Evolutionary conservation across 2,113 vertebrate genomes (phyloP), one percentile per base, ranked within the genome.

Genomic region (Ivindomyrus marchei): DNA sequence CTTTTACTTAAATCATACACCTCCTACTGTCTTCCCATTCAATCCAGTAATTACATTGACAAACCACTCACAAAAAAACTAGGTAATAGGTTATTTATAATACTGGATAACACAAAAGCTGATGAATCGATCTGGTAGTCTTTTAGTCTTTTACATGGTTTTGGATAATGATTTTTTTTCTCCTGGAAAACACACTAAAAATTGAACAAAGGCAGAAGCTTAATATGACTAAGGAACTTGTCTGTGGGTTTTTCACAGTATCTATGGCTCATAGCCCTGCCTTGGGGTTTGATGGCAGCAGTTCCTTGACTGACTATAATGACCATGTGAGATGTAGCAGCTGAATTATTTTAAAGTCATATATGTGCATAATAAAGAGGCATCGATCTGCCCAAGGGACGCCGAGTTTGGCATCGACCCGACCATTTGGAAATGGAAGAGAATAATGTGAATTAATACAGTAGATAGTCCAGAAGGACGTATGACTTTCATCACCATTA

Each of bases 311-410:
- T 83, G 77, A 39, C 42, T 83, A 39, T 83, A 83, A 85, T 46
- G 42, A 24, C 42, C 83, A 85, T 85, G 42, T 85, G 83, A 47
- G 42, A 85, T 45, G 83, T 45, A 45, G 83, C 83, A 85, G 39
- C 42, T 46, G 83, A 85, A 47, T 85, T 85, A 85, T 85, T 45
- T 85, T 85, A 45, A 85, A 85, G 74, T 80, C 31, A 80, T 80
- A 46, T 46, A 85, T 85, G 83, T 46, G 39, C 31, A 31, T 88
- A 52, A 90, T 88, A 90, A 90, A 85, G 70, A 74, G 62, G 19
- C 85, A 91, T 31, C 45, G 89, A 91, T 90, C 90, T 50, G 89
- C 91, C 88, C 62, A 70, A 70, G 62, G 62, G 62, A 70, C 10
- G 62, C 62, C 39, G 87, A 90, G 70, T 70, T 87, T 77, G 56